These are phyloP conservation scores for Diorhabda carinulata DNA, from an alignment of 1,140 invertebrate species.

Conservation along the genomic window DNA sequence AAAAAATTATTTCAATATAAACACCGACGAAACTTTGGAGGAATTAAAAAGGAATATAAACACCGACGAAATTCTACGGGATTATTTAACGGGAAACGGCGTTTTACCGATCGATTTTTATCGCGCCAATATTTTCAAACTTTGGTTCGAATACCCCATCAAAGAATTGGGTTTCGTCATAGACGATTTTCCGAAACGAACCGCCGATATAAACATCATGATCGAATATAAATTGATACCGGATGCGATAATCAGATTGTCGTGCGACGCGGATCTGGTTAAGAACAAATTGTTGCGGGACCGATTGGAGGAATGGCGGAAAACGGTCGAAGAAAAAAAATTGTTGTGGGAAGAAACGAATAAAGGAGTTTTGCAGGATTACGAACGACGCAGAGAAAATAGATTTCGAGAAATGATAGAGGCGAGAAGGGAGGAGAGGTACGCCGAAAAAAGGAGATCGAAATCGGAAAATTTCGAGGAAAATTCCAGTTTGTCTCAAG, in stretches of 20 bases:
- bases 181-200: slow-evolving; percentile 54
- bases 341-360: slow-evolving; percentile 42
- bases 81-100: slow-evolving; percentile 49
- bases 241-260: slow-evolving; percentile 53
- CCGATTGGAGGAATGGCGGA: slow-evolving; percentile 43
- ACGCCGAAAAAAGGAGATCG: slow-evolving; percentile 27
- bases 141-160: slow-evolving; percentile 52
- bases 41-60: slow-evolving; percentile 6
- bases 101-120: slow-evolving; percentile 45
- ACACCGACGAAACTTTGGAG: slow-evolving; percentile 3
- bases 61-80: slow-evolving; percentile 11
- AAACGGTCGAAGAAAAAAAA: slow-evolving; percentile 35
- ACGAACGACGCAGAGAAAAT: slow-evolving; percentile 31
- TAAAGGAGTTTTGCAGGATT: slow-evolving; percentile 29
- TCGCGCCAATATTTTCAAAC: slow-evolving; percentile 46
- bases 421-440: slow-evolving; percentile 29
- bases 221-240: slow-evolving; percentile 50
- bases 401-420: slow-evolving; percentile 38
- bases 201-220: slow-evolving; percentile 52
- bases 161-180: slow-evolving; percentile 51
- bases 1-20: slow-evolving; percentile 19
- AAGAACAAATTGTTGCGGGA: slow-evolving; percentile 40
- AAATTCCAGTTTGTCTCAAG: slow-evolving; percentile 25
- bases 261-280: slow-evolving; percentile 41
- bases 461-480: slow-evolving; percentile 24